Evolutionary conservation across 2,797 vertebrate species (phyloP), one percentile per base, ranked within the genome.

Genomic region (Carcharodon carcharias): DNA sequence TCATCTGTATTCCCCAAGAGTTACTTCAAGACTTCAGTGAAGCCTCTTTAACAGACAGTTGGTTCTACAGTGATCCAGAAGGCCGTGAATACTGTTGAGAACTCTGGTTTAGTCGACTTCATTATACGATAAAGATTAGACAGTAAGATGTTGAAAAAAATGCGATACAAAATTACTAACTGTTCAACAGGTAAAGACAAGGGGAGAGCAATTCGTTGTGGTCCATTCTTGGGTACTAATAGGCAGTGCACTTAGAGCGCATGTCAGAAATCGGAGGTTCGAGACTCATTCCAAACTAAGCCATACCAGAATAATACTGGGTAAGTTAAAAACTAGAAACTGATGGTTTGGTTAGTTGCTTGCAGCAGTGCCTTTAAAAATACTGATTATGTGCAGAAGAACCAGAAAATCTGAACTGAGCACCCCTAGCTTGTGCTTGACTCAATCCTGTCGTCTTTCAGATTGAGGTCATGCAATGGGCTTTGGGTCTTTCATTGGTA

Each of bases 151-250:
- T 65, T 67, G 23, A 96, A 16, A 96, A 18, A 65, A 67, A 96
- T 96, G 85, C 80, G n/a, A 67, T 88, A 45, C 21, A 63, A 21
- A n/a, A 80, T 45, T 8, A 23, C 56, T 96, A 45, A 8, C 58
- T 58, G 85, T 89, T 96, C 69, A 58, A 94, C 96, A 89, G 58
- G 9, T 82, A 96, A 96, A 63, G 82, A 87, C 69, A 82, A 77
- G 89, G 69, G 89, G 35, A 82, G 95, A 96, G 21, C 73, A 56
- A 87, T 35, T 63, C 40, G 50, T 35, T 89, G 21, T 87, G 85
- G 18, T 5, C 50, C 6, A 28, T 23, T 87, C 6, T 11, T 0
- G 6, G 54, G 54, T 12, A 58, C 87, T 54, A 6, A 85, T 45
- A 7, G 45, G 6, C 21, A 23, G 16, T 54, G 11, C 9, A 12